phyloP scores from a whole-genome alignment of 2,113 vertebrate species.

The Kobus ellipsiprymnus region DNA sequence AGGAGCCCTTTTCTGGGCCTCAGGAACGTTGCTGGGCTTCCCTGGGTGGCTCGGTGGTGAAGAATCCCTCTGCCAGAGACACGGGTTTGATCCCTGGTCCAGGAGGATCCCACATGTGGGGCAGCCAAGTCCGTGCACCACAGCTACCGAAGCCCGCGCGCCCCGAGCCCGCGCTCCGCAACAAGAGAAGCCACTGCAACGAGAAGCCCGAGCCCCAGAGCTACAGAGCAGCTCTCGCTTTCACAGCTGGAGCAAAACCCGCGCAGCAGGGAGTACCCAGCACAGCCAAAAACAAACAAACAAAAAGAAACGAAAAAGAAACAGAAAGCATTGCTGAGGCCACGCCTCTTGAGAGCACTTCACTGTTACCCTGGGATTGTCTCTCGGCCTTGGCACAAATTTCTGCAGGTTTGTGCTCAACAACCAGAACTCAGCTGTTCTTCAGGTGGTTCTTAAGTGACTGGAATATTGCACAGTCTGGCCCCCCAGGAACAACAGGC shows the following conservation, averaged over 20 bases:
- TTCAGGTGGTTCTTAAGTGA: background rate
- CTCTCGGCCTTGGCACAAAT: background rate
- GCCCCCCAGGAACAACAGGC: background rate
- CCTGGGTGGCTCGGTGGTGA: background rate
- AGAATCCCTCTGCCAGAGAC: background rate
- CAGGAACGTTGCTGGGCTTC: background rate
- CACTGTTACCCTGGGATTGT: background rate
- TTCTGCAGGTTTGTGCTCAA: background rate
- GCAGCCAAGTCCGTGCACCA: background rate
- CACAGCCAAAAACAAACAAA: background rate
- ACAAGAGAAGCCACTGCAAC: rapidly evolving
- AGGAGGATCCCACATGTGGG: background rate
- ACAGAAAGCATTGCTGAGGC: rapidly evolving
- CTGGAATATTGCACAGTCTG: background rate
- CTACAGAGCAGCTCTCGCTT: rapidly evolving
- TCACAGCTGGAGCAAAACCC: background rate
- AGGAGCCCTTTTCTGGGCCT: background rate
- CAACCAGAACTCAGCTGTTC: background rate
- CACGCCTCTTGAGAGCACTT: rapidly evolving
- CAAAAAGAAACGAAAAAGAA: background rate
- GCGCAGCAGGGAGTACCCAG: background rate
- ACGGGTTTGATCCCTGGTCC: background rate
- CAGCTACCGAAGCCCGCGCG: background rate
- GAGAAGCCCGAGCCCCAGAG: background rate
- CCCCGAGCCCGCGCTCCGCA: background rate